Percentiles rank a stretch among this genome's conserved stretches.
Evolutionary conservation across 2,113 vertebrate genomes (phyloP).

Genomic region (Phylloscopus trochiloides): DNA sequence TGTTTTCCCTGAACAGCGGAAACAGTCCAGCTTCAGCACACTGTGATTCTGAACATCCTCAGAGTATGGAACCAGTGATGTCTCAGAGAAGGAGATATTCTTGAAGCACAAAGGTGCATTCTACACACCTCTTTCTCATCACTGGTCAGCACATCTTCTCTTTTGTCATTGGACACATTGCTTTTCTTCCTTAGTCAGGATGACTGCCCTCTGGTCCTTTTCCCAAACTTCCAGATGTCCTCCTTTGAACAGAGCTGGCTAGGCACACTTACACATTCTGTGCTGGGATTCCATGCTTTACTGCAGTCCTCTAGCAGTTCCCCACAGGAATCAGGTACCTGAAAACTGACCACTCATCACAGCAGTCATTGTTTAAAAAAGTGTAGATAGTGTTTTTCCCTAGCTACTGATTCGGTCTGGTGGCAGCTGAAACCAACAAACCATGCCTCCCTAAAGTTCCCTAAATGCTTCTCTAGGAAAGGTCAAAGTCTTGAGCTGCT

Average conservation of each 20-base stretch:
- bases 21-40: not conserved
- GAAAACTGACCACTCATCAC: not conserved
- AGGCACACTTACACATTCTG: too few relatives aligned
- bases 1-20: not conserved
- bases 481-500: not conserved
- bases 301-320: not conserved
- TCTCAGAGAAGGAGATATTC: not conserved
- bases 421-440: not conserved
- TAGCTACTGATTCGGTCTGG: not conserved
- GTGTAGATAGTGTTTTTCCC: not conserved
- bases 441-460: not conserved
- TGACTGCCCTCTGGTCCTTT: not conserved
- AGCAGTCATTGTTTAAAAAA: not conserved
- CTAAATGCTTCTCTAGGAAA: not conserved
- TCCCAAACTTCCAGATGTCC: not conserved
- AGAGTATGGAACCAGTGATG: not conserved
- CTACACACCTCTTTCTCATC: not conserved
- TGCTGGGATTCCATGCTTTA: not conserved
- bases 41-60: not conserved
- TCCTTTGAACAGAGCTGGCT: not conserved
- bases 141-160: not conserved
- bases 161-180: not conserved
- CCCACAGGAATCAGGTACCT: fast-evolving
- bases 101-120: not conserved
- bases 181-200: not conserved